phyloP scores from a whole-genome alignment of 2,113 vertebrate genomes.

The Oxyruncus cristatus region DNA sequence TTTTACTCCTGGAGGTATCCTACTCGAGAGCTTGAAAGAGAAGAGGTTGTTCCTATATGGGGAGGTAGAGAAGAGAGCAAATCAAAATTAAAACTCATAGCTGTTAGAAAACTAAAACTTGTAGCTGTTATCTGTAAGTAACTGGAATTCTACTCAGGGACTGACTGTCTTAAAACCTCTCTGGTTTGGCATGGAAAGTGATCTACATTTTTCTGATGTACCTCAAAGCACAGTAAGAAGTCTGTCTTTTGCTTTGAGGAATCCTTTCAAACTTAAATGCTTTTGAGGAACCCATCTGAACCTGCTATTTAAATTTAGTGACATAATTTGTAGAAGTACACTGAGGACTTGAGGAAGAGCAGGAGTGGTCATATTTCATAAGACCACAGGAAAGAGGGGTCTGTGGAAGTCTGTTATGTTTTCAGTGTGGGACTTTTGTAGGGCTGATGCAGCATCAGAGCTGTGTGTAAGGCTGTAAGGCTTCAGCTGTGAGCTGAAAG shows the following conservation, averaged over 20 bases:
- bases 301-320: neutral
- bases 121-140: neutral
- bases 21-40: neutral
- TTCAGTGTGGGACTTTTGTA: neutral
- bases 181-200: neutral
- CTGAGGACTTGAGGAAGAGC: neutral
- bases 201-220: neutral
- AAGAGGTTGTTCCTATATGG: neutral
- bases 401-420: neutral
- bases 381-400: neutral
- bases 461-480: neutral
- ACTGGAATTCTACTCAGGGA: neutral
- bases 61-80: neutral
- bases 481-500: conserved; percentile 17
- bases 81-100: neutral
- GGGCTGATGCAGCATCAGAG: neutral
- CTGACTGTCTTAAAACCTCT: neutral
- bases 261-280: neutral
- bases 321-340: neutral
- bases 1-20: neutral
- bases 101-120: neutral
- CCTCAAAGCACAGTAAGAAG: neutral
- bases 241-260: neutral
- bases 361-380: neutral
- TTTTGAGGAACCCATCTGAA: neutral